These are phyloP conservation scores for Entomobrya multifasciata DNA, from an alignment of 2,888 invertebrate genomes.

Conservation along the genomic window DNA sequence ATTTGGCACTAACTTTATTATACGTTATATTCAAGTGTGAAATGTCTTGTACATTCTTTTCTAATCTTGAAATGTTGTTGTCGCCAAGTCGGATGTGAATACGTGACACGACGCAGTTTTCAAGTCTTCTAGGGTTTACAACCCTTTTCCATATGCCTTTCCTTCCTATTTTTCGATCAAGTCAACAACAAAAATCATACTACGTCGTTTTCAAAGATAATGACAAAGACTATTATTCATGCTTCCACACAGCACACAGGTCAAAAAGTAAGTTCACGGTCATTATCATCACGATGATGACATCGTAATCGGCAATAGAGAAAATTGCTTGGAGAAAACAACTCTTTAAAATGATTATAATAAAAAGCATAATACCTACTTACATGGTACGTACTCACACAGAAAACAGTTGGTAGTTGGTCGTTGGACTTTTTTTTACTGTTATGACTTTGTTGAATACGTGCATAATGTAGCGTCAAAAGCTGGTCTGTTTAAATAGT, in stretches of 20 bases:
- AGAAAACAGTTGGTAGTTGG: no score
- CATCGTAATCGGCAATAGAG: neutral
- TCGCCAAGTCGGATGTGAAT: neutral
- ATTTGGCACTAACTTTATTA: no score
- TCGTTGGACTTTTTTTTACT: neutral
- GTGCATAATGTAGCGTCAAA: no score
- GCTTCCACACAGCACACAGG: slow-evolving; percentile 1
- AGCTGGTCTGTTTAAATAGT: no score
- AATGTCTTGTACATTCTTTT: no score
- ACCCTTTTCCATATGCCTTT: neutral
- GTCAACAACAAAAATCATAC: neutral
- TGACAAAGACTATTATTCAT: neutral
- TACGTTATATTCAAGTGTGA: no score
- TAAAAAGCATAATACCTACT: neutral
- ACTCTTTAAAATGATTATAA: slow-evolving; percentile 5
- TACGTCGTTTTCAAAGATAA: no score
- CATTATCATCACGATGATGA: slow-evolving; percentile 4
- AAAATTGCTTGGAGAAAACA: neutral
- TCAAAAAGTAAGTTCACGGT: slow-evolving; percentile 17
- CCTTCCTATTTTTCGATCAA: neutral
- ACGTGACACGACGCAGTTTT: slow-evolving; percentile 13
- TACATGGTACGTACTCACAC: neutral
- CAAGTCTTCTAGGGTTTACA: no score
- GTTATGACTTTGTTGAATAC: no score
- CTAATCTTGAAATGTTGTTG: no score